These are phyloP conservation scores for Epirrita christyi DNA, from an alignment of 2,888 invertebrate genomes.

Conservation along the genomic window DNA sequence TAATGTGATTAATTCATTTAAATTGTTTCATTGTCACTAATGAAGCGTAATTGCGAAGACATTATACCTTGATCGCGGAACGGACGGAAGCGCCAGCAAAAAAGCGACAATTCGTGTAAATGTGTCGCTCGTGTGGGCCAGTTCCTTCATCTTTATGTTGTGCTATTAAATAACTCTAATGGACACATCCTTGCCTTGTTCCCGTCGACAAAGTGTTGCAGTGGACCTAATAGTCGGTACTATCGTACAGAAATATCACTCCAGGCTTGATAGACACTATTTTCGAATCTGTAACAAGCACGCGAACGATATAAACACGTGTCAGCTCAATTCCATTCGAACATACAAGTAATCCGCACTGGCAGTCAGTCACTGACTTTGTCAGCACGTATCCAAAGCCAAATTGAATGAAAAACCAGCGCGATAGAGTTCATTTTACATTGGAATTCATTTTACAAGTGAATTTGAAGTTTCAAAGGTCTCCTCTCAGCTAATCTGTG, in stretches of 20 bases:
- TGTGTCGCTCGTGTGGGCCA: slow-evolving; percentile 46
- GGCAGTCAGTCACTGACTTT: not conserved
- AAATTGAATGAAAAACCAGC: not conserved
- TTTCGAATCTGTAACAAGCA: not conserved
- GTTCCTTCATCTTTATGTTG: slow-evolving; percentile 66
- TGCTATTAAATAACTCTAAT: slow-evolving; percentile 70
- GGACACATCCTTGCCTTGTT: slow-evolving; percentile 63
- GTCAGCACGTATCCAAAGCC: not conserved
- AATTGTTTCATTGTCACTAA: slow-evolving; percentile 20
- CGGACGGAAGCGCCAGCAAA: slow-evolving; percentile 48
- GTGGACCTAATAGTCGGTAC: slow-evolving; percentile 5
- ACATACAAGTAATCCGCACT: not conserved
- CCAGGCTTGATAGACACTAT: not conserved
- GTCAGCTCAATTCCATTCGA: not conserved
- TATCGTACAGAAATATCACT: not conserved
- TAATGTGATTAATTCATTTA: slow-evolving; percentile 20
- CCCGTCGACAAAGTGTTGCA: slow-evolving; percentile 59
- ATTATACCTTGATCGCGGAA: slow-evolving; percentile 24
- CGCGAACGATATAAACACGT: too few species aligned
- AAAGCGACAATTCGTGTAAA: slow-evolving; percentile 41
- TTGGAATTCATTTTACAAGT: too few species aligned
- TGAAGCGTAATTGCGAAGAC: slow-evolving; percentile 29
- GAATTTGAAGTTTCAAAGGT: slow-evolving; percentile 39
- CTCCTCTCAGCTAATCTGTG: slow-evolving; percentile 11
- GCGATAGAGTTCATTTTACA: not conserved